Percentiles rank a stretch among this genome's conserved stretches.
phyloP scores from a whole-genome alignment of 2,888 invertebrate genomes.

The Limenitis camilla region DNA sequence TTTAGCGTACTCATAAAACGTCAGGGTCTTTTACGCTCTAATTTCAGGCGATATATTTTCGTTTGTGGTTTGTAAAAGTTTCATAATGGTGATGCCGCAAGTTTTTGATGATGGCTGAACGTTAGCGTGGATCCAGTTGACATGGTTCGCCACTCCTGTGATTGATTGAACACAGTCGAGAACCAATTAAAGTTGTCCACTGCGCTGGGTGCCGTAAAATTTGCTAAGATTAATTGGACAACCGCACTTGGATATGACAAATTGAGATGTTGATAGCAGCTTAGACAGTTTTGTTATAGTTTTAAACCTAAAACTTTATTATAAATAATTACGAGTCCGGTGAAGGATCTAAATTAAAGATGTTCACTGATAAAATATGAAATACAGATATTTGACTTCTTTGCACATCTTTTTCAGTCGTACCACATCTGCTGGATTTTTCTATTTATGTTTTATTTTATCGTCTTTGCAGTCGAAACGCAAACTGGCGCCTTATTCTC shows the following conservation, averaged over 20 bases:
- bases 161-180: conserved; percentile 53
- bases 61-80: conserved; percentile 11
- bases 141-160: conserved; percentile 47
- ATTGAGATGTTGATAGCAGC: conserved; percentile 17
- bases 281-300: background rate
- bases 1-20: conserved; percentile 2
- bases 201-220: conserved; percentile 49
- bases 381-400: too few relatives aligned
- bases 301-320: background rate
- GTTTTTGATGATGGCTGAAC: conserved; percentile 10
- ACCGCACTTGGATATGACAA: conserved; percentile 26
- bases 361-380: too few relatives aligned
- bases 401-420: too few relatives aligned
- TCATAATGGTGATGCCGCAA: conserved; percentile 8
- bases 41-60: conserved; percentile 13
- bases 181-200: conserved; percentile 69
- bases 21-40: conserved; percentile 4
- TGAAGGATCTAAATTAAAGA: too few relatives aligned
- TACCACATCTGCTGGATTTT: too few relatives aligned
- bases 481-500: too few relatives aligned
- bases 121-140: conserved; percentile 24
- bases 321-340: too few relatives aligned
- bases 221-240: conserved; percentile 50
- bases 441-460: too few relatives aligned
- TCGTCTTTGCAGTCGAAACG: too few relatives aligned